Evolutionary conservation across 2,888 invertebrate genomes (phyloP).

Genomic region (Metalampra italica): DNA sequence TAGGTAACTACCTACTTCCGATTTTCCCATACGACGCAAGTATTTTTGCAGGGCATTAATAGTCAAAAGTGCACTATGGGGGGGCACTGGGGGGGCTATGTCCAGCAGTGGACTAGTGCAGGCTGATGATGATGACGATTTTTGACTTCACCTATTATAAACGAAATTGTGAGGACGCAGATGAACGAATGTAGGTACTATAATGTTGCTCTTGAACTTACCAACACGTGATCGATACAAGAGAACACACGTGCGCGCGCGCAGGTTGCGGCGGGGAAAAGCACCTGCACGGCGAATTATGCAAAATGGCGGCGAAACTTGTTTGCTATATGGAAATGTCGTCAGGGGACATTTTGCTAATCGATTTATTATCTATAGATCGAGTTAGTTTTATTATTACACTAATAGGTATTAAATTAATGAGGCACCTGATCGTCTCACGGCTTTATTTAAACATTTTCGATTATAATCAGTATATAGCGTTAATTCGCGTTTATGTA

Average conservation of each 20-base stretch:
- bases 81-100: too few species aligned
- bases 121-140: too few species aligned
- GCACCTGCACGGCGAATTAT: constrained; percentile 3
- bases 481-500: too few species aligned
- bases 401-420: constrained; percentile 1
- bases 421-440: neutral
- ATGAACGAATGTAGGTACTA: too few species aligned
- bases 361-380: neutral
- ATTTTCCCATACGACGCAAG: too few species aligned
- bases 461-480: neutral
- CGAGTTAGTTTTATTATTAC: neutral
- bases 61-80: too few species aligned
- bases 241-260: neutral
- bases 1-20: too few species aligned
- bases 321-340: neutral
- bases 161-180: too few species aligned
- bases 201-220: too few species aligned
- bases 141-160: too few species aligned
- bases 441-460: neutral
- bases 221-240: neutral
- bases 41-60: too few species aligned
- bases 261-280: neutral
- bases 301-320: constrained; percentile 1
- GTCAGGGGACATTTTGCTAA: neutral
- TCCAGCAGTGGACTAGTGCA: too few species aligned